A percentile compares a stretch with the other conserved stretches of the same genome.
phyloP scores from a whole-genome alignment of 2,113 vertebrate genomes.

The Alces alces region DNA sequence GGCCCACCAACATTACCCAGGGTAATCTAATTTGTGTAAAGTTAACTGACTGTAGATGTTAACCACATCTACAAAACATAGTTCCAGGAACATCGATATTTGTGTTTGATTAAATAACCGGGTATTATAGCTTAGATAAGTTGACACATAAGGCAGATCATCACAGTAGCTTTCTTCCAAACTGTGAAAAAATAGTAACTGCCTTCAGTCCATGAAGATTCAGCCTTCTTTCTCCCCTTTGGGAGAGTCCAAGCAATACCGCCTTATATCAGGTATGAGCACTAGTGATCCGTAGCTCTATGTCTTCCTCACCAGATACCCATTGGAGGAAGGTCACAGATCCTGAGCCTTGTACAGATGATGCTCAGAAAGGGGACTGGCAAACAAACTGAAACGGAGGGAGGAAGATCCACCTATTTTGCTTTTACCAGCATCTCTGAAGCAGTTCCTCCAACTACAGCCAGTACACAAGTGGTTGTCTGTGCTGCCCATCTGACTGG shows the following conservation, averaged over 20 bases:
- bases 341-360: not conserved
- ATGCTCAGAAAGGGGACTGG: not conserved
- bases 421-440: not conserved
- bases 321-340: not conserved
- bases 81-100: not conserved
- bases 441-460: not conserved
- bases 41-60: not conserved
- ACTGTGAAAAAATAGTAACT: not conserved
- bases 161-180: not conserved
- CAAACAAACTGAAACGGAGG: not conserved
- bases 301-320: not conserved
- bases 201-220: not conserved
- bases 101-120: not conserved
- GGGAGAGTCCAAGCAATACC: not conserved
- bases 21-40: not conserved
- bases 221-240: not conserved
- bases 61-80: not conserved
- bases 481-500: not conserved
- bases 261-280: no score
- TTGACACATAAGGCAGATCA: not conserved
- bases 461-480: not conserved
- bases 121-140: not conserved
- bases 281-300: fast-evolving
- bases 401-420: not conserved
- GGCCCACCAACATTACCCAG: not conserved